Evolutionary conservation across 2,113 vertebrate species (phyloP), one percentile per base, ranked within the genome.

Genomic region (Clarias batrachus): DNA sequence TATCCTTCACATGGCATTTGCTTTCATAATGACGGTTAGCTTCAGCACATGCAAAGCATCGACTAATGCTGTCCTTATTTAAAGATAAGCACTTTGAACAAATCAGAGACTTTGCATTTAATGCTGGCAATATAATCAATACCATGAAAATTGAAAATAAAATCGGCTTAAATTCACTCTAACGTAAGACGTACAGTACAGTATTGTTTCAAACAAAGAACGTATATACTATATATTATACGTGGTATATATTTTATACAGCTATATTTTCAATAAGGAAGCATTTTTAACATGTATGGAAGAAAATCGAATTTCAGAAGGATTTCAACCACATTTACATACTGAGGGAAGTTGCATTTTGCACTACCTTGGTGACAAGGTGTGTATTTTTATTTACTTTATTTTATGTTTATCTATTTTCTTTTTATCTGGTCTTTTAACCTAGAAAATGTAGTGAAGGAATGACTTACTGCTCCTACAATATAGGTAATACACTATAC

Each of bases 1-100:
- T 65, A 54, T 83, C 48, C 48, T 77, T 81, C 3, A 30, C 56
- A 1, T 62, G 59, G n/a, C 80, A 41, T 74, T 90, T 88, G 82
- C 87, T 87, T 78, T 48, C 71, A 82, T 33, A 62, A 79, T 79
- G 84, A 82, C 78, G n/a, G 78, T 27, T 2, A n/a, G 77, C 68
- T 41, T 70, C 54, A 60, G 19, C 41, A 57, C 85, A 60, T 68
- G 59, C 10, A 84, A 62, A 1, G n/a, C 60, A 56, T 21, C 19
- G 41, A 33, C 59, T 76, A 56, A 59, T 66, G 30, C 76, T 81
- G 41, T 71, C 57, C 81, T 56, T 33, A 57, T 74, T 88, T 73
- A 27, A 82, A n/a, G 37, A 68, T 83, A 37, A 73, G 57, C 41
- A 25, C 63, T 57, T 79, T 65, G 6, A 62, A 56, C 41, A 16